Conservation (phyloP, 2,888 invertebrate genomes). For the Macropis europaea region DNA sequence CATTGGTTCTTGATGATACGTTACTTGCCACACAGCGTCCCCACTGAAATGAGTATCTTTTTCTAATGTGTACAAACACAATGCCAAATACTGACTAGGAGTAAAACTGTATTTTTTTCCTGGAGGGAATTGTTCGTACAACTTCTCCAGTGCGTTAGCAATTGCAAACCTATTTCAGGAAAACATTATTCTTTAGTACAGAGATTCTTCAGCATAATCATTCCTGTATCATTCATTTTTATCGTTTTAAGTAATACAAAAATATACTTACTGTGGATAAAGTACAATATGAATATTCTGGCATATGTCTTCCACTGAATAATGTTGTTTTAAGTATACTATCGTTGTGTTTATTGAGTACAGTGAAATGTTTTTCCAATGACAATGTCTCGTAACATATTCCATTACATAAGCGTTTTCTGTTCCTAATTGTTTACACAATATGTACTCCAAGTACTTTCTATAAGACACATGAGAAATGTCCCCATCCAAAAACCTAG, state of each 20-base stretch:
- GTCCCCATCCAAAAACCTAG: constrained; percentile 26
- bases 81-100: constrained; percentile 82
- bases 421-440: constrained; percentile 47
- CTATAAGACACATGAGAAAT: background rate
- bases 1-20: background rate
- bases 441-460: constrained; percentile 31
- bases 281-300: constrained; percentile 84
- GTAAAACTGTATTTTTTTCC: constrained; percentile 50
- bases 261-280: constrained; percentile 84
- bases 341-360: constrained; percentile 81
- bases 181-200: background rate
- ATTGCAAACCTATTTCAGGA: constrained; percentile 24
- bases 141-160: background rate
- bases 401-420: background rate
- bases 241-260: background rate
- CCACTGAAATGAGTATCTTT: constrained; percentile 88
- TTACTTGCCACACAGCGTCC: constrained; percentile 84
- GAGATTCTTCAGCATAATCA: no score
- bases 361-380: constrained; percentile 34
- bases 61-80: constrained; percentile 87
- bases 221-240: background rate
- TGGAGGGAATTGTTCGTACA: background rate
- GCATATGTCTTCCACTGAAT: constrained; percentile 82
- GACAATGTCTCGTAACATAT: constrained; percentile 21
- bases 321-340: constrained; percentile 81